These are phyloP conservation scores for Thoracochromis brauschi DNA, from an alignment of 2,113 vertebrate species.

Conservation along the genomic window DNA sequence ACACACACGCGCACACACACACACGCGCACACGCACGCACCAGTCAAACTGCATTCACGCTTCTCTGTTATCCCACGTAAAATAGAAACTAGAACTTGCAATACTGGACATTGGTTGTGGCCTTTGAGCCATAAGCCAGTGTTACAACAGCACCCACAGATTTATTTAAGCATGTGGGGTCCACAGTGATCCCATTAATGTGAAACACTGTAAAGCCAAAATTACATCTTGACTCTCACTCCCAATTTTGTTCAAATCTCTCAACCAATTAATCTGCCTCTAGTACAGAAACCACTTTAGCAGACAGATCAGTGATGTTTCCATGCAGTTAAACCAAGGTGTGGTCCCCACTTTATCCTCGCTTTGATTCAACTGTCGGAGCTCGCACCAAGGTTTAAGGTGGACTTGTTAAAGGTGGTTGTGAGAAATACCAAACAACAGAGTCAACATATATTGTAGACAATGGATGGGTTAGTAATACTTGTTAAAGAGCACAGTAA, in stretches of 20 bases:
- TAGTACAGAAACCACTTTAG: constrained; percentile 54
- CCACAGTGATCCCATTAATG: background rate
- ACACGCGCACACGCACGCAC: background rate
- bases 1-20: background rate
- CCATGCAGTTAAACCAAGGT: constrained; percentile 66
- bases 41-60: background rate
- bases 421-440: constrained; percentile 55
- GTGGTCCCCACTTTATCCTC: background rate
- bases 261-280: constrained; percentile 29
- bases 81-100: constrained; percentile 22
- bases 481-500: constrained; percentile 28
- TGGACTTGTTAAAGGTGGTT: constrained; percentile 54
- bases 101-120: constrained; percentile 23
- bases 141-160: constrained; percentile 8
- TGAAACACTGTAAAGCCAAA: background rate
- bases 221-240: background rate
- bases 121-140: background rate
- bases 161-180: constrained; percentile 9
- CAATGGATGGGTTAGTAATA: constrained; percentile 68
- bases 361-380: background rate
- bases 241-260: background rate
- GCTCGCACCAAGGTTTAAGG: constrained; percentile 53
- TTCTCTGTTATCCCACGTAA: constrained; percentile 12
- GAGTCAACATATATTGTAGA: constrained; percentile 52
- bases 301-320: constrained; percentile 47